phyloP scores from a whole-genome alignment of 2,888 invertebrate species.

The Ephialtes manifestator region DNA sequence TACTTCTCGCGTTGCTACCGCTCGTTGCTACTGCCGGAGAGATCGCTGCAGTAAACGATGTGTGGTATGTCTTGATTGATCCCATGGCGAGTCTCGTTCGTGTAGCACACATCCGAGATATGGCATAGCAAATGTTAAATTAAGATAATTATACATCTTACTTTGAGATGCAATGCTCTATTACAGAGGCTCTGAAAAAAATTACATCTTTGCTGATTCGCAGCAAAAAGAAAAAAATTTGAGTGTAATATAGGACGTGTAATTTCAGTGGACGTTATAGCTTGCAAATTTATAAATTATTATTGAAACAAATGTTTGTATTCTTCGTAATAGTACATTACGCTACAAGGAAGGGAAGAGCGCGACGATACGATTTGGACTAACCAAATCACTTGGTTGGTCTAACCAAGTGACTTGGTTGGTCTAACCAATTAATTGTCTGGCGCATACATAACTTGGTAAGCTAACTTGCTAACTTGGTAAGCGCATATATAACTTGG shows the following conservation, averaged over 20 bases:
- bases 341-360: too few relatives aligned
- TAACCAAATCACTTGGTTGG: too few relatives aligned
- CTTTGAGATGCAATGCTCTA: background rate
- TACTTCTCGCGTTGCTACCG: conserved; percentile 19
- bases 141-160: conserved; percentile 5
- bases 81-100: conserved; percentile 20
- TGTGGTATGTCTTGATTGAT: conserved; percentile 55
- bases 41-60: conserved; percentile 58
- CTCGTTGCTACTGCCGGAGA: conserved; percentile 30
- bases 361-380: too few relatives aligned
- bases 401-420: too few relatives aligned
- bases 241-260: background rate
- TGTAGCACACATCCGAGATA: background rate
- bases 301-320: too few relatives aligned
- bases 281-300: too few relatives aligned
- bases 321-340: too few relatives aligned
- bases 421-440: too few relatives aligned
- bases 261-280: background rate
- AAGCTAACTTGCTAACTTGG: too few relatives aligned
- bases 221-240: background rate
- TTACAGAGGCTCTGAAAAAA: background rate
- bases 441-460: too few relatives aligned
- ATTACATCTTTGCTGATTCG: background rate
- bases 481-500: too few relatives aligned
- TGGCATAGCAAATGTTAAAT: background rate